Evolutionary conservation across 2,888 invertebrate genomes (phyloP).

Genomic region (Agriopis marginaria): DNA sequence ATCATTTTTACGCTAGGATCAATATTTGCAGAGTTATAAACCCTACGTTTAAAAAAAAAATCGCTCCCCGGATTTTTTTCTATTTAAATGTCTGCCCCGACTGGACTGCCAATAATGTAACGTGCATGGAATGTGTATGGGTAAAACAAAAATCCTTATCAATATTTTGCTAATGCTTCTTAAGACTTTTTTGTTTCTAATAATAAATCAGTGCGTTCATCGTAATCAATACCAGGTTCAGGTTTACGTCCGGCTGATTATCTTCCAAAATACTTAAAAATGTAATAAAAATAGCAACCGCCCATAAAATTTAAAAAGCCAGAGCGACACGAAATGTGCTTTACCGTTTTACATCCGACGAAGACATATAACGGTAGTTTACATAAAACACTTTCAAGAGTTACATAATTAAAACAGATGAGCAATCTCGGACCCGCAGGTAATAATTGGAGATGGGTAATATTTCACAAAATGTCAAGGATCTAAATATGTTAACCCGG

Average conservation of each 20-base stretch:
- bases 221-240: conserved; percentile 6
- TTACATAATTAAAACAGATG: conserved; percentile 46
- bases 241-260: conserved; percentile 23
- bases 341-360: conserved; percentile 39
- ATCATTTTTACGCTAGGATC: too few species aligned
- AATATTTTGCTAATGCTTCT: neutral
- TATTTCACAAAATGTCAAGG: conserved; percentile 51
- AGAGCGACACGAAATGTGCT: conserved; percentile 29
- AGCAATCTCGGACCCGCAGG: conserved; percentile 41
- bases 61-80: too few species aligned
- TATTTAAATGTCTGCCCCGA: too few species aligned
- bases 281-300: conserved; percentile 24
- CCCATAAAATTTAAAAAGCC: conserved; percentile 23
- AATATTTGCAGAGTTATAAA: too few species aligned
- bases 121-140: too few species aligned
- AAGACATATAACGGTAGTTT: conserved; percentile 39
- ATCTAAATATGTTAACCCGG: conserved; percentile 41
- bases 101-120: too few species aligned
- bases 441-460: conserved; percentile 42
- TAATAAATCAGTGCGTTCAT: conserved; percentile 34
- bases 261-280: conserved; percentile 18
- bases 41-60: too few species aligned
- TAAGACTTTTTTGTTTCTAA: neutral
- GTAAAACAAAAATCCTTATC: too few species aligned
- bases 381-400: conserved; percentile 30